Conservation (phyloP, 2,888 invertebrate species). For the Trissoscelio sp. region DNA sequence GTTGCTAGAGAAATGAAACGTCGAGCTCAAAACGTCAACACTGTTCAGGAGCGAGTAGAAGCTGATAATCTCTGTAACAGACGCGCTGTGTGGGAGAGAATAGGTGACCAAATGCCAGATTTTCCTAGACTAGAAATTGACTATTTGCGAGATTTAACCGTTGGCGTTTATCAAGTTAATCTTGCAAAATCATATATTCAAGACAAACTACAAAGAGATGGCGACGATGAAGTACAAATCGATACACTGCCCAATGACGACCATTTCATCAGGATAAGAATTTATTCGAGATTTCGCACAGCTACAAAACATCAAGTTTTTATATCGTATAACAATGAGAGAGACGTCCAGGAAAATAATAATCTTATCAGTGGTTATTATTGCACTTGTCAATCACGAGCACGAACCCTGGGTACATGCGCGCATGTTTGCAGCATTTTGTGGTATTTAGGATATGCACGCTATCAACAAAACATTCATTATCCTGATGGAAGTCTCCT, state of each 20-base stretch:
- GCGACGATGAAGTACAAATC: slow-evolving; percentile 43
- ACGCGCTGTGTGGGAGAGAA: slow-evolving; percentile 32
- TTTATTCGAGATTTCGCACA: slow-evolving; percentile 35
- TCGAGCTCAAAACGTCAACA: slow-evolving; percentile 29
- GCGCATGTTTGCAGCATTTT: slow-evolving; percentile 9
- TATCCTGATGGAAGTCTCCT: slow-evolving; percentile 19
- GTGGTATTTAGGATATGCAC: slow-evolving; percentile 12
- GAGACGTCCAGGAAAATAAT: background rate
- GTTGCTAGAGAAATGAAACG: slow-evolving; percentile 33
- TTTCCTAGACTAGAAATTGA: slow-evolving; percentile 40
- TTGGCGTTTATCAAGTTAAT: slow-evolving; percentile 38
- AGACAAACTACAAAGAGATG: slow-evolving; percentile 43
- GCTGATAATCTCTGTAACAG: slow-evolving; percentile 32
- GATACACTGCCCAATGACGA: slow-evolving; percentile 19
- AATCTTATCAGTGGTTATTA: slow-evolving; percentile 6
- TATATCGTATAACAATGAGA: background rate
- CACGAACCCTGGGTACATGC: slow-evolving; percentile 10
- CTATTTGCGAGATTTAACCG: slow-evolving; percentile 33
- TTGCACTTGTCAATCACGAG: no score
- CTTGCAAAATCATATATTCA: slow-evolving; percentile 34
- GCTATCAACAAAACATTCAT: background rate
- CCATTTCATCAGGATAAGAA: slow-evolving; percentile 37
- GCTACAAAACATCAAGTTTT: slow-evolving; percentile 22
- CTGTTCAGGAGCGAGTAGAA: slow-evolving; percentile 50
- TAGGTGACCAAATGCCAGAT: slow-evolving; percentile 25